Evolutionary conservation across 1,140 invertebrate species (phyloP).

Genomic region (Papilio machaon): DNA sequence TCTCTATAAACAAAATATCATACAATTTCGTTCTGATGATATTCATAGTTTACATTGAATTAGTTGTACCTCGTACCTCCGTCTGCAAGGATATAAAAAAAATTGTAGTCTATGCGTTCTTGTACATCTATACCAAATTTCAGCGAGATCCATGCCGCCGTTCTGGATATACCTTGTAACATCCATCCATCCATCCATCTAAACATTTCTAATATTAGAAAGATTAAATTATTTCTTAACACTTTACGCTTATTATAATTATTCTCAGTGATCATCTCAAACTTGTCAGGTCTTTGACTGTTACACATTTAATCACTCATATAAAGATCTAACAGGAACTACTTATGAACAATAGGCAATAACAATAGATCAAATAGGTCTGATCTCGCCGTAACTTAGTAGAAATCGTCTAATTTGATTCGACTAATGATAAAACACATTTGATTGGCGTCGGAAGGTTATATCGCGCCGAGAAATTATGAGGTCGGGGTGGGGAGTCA

Average conservation of each 20-base stretch:
- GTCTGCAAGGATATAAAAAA: no score
- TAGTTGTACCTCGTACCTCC: no score
- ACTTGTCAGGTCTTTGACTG: constrained; percentile 23
- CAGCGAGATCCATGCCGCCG: no score
- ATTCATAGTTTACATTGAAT: no score
- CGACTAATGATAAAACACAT: constrained; percentile 41
- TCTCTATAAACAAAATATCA: no score
- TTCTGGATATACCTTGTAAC: no score
- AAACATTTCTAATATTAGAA: no score
- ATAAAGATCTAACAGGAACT: constrained; percentile 31
- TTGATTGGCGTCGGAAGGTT: constrained; percentile 50
- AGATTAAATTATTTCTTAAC: no score
- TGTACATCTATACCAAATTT: no score
- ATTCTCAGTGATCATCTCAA: not conserved
- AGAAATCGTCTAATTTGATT: constrained; percentile 39
- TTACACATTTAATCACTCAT: not conserved
- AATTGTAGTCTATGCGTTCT: no score
- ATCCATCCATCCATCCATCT: no score
- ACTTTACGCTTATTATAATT: not conserved
- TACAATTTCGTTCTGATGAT: no score
- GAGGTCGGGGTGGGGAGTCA: constrained; percentile 37
- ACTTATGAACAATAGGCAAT: constrained; percentile 25
- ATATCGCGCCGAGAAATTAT: constrained; percentile 41
- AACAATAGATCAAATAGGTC: constrained; percentile 35
- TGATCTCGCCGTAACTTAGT: constrained; percentile 32